Percentiles rank a stretch among this genome's conserved stretches.
Conservation (phyloP, 2,797 vertebrate genomes). For the Urophycis tenuis region DNA sequence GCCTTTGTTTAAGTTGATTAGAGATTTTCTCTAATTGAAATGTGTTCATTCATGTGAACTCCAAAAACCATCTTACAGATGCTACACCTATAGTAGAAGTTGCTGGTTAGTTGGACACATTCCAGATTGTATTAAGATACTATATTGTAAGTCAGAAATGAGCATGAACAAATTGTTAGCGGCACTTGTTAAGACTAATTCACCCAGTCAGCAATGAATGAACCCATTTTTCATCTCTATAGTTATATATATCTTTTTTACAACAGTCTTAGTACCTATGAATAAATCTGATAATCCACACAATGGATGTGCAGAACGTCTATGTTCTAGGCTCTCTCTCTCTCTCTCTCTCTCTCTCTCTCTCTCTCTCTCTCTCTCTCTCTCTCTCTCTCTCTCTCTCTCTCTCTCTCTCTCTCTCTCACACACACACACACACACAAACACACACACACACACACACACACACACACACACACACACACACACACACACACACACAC, state of each 20-base stretch:
- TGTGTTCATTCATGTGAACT: not conserved
- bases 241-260: constrained; percentile 1
- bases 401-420: not conserved
- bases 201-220: constrained; percentile 10
- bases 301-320: constrained; percentile 21
- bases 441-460: not conserved
- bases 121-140: not conserved
- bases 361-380: no score
- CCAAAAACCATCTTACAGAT: not conserved
- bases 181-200: constrained; percentile 9
- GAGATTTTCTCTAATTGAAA: not conserved
- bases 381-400: no score
- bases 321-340: no score
- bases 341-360: no score
- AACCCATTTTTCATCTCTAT: not conserved
- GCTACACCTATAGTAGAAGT: no score
- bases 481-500: not conserved
- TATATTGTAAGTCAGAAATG: not conserved
- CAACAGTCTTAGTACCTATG: constrained; percentile 27
- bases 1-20: not conserved
- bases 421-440: not conserved
- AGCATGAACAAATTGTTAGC: not conserved
- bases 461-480: not conserved
- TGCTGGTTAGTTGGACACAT: no score
- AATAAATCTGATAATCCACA: constrained; percentile 33